These are phyloP conservation scores for Dicentrarchus labrax DNA, from an alignment of 2,113 vertebrate genomes.

Conservation along the genomic window DNA sequence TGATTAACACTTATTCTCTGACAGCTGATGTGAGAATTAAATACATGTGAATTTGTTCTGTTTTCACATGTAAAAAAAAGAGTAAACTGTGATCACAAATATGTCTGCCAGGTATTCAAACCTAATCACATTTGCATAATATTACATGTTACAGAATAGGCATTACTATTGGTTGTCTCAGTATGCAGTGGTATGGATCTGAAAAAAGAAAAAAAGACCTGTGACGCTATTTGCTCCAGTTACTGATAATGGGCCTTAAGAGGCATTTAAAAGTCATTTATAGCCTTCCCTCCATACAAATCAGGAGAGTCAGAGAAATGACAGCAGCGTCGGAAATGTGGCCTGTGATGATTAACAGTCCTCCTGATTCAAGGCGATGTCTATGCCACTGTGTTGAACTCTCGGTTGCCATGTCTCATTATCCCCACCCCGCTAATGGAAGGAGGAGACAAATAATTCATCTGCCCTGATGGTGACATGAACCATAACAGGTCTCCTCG, in stretches of 20 bases:
- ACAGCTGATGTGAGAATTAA: neutral
- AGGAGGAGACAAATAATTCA: constrained; percentile 79
- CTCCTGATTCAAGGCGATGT: constrained; percentile 71
- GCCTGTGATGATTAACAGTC: constrained; percentile 71
- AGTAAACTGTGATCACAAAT: neutral
- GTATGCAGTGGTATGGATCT: neutral
- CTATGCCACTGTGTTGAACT: constrained; percentile 71
- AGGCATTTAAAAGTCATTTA: constrained; percentile 54
- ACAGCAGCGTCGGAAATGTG: constrained; percentile 42
- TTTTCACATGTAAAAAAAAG: constrained; percentile 28
- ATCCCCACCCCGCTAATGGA: constrained; percentile 73
- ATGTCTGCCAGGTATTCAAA: neutral
- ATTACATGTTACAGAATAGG: neutral
- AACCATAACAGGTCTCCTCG: constrained; percentile 54
- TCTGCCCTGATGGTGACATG: constrained; percentile 70
- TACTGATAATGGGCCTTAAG: constrained; percentile 38
- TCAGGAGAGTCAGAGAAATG: constrained; percentile 42
- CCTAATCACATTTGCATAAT: neutral
- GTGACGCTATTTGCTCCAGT: constrained; percentile 1
- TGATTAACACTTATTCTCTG: neutral
- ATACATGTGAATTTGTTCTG: neutral
- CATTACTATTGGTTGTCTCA: neutral
- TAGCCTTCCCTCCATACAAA: constrained; percentile 34
- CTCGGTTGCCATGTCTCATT: constrained; percentile 78
- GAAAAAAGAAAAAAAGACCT: neutral